Evolutionary conservation across 2,113 vertebrate genomes (phyloP).

Genomic region (Asarcornis scutulata): DNA sequence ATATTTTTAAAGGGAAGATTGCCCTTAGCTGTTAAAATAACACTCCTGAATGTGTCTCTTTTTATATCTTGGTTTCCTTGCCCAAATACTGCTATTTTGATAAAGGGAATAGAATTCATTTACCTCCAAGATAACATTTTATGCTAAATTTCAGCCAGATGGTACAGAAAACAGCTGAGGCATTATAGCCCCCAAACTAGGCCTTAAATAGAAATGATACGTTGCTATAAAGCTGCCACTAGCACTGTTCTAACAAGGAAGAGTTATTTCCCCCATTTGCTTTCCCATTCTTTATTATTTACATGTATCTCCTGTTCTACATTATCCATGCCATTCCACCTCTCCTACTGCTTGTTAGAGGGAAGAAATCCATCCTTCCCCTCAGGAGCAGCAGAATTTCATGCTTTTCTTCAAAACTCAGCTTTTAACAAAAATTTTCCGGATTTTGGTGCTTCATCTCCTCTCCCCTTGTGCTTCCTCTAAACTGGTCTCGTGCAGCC

Average conservation of each 20-base stretch:
- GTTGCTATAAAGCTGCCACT: slow-evolving; percentile 25
- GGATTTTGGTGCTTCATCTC: not conserved
- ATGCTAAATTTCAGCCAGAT: slow-evolving; percentile 58
- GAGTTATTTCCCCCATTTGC: slow-evolving; percentile 29
- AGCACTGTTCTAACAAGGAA: slow-evolving; percentile 13
- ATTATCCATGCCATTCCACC: not conserved
- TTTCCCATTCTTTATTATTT: not conserved
- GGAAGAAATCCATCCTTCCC: not conserved
- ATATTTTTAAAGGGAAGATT: not conserved
- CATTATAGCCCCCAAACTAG: slow-evolving; percentile 43
- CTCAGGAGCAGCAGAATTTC: not conserved
- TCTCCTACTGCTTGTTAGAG: not conserved
- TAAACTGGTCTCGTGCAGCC: not conserved
- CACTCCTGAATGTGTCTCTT: not conserved
- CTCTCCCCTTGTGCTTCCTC: not conserved
- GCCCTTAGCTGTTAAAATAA: not conserved
- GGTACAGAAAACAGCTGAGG: slow-evolving; percentile 45
- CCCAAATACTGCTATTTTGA: not conserved
- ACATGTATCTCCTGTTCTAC: not conserved
- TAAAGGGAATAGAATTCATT: slow-evolving; percentile 20
- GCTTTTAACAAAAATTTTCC: not conserved
- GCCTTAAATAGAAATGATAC: slow-evolving; percentile 50
- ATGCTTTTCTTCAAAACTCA: not conserved
- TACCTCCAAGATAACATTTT: slow-evolving; percentile 50
- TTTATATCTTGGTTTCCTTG: not conserved